Base-by-base conservation (phyloP, 2,797 vertebrate species). In the Aplochiton taeniatus region DNA sequence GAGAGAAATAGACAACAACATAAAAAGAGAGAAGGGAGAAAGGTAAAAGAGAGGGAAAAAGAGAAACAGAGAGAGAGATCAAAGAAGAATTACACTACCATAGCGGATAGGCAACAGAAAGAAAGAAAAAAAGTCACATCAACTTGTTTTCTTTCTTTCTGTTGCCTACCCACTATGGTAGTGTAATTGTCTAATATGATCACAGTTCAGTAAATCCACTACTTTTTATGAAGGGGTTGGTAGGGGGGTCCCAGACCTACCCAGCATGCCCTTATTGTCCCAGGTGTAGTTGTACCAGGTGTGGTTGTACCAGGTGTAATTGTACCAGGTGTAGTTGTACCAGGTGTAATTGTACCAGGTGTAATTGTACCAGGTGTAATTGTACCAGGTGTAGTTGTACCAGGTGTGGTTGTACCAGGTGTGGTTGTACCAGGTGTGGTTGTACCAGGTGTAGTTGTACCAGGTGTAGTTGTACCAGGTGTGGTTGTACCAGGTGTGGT, bases 261-360 rank as follows among this genome's bases (percentile, higher is more conserved):
- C 96, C 68, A 98, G 81, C 93, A 97, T 97, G 87, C 95, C 95
- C 83, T 98, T 96, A 8, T 95, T 95, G 4, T 93, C 92, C 96
- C 97, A 98, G 1, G 95, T 97, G 82, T 98, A 98, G 65, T 96
- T 94, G 83, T 95, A 97, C 96, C 97, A 99, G 58, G 91, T 95
- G 69, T 94, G 91, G 73, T 81, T 93, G 97, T 97, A 87, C 95
- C 95, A 82, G 98, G 96, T 7, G 95, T n/a, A n/a, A n/a, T n/a
- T 95, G 4, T 93, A 92, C 96, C 97, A 98, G 1, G 95, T 97
- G 82, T 98, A 98, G 65, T 96, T 94, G 83, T 95, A 97, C 96
- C 97, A 99, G 58, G 91, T 95, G 69, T 81, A 93, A 97, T 97
- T 95, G 4, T 93, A 92, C 96, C 97, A 98, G 1, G 95, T 97